Conservation (phyloP, 2,113 vertebrate genomes). For the Nerophis ophidion region DNA sequence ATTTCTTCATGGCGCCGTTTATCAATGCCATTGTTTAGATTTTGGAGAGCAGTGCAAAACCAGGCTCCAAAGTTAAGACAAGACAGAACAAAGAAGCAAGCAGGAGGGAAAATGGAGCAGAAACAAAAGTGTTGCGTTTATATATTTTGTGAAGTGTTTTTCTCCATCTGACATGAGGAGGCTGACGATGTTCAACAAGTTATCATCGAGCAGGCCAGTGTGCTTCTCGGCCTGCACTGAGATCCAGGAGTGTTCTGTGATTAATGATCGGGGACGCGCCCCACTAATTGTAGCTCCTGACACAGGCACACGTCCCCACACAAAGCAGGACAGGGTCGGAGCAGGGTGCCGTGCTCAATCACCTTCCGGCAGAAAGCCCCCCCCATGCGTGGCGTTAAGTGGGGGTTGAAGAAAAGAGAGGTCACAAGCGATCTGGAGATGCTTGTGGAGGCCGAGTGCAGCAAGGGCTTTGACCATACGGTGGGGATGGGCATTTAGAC, state of each 20-base stretch:
- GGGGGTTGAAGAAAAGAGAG: constrained; percentile 33
- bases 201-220: constrained; percentile 32
- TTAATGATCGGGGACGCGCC: constrained; percentile 70
- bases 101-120: no score
- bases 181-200: constrained; percentile 32
- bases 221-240: constrained; percentile 33
- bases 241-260: constrained; percentile 57
- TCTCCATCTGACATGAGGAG: neutral
- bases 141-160: neutral
- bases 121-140: no score
- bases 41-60: no score
- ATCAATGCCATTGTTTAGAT: no score
- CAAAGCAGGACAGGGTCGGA: constrained; percentile 64
- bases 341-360: constrained; percentile 68
- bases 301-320: constrained; percentile 69
- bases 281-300: constrained; percentile 69
- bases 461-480: constrained; percentile 8
- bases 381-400: constrained; percentile 25
- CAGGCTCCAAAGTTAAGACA: no score
- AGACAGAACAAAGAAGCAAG: no score
- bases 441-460: constrained; percentile 19
- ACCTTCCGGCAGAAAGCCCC: constrained; percentile 51
- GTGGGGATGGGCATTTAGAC: constrained; percentile 29
- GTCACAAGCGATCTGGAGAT: constrained; percentile 50
- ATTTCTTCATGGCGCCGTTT: no score